phyloP scores from a whole-genome alignment of 1,140 invertebrate species.

The Aricia agestis region DNA sequence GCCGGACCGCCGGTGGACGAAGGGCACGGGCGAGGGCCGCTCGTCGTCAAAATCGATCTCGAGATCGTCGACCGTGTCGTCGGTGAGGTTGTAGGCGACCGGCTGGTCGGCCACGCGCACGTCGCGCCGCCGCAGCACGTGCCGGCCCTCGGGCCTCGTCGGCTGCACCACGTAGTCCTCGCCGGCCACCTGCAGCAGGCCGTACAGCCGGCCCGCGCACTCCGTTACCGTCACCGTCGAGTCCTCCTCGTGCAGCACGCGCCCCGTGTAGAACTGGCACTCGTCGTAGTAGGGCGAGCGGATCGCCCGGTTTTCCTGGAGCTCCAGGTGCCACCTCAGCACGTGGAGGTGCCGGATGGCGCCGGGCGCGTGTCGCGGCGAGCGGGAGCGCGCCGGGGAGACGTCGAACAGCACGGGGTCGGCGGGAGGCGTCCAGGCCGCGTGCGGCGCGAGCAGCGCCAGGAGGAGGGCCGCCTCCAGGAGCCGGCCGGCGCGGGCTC shows the following conservation, averaged over 20 bases:
- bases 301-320: conserved; percentile 60
- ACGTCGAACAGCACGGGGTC: conserved; percentile 33
- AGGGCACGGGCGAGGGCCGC: conserved; percentile 34
- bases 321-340: conserved; percentile 59
- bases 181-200: conserved; percentile 54
- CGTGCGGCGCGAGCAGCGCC: conserved; percentile 33
- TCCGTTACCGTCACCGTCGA: conserved; percentile 63
- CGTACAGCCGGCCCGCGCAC: conserved; percentile 60
- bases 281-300: conserved; percentile 63
- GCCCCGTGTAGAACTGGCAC: conserved; percentile 63
- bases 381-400: conserved; percentile 27
- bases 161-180: conserved; percentile 64
- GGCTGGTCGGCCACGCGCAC: conserved; percentile 49
- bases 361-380: conserved; percentile 36
- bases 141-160: conserved; percentile 38
- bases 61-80: conserved; percentile 60
- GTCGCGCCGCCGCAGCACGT: conserved; percentile 58
- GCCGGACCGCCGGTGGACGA: conserved; percentile 45
- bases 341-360: conserved; percentile 50
- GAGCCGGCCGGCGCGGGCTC: conserved; percentile 59
- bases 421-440: conserved; percentile 41
- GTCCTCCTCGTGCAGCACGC: conserved; percentile 45
- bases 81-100: conserved; percentile 58
- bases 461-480: conserved; percentile 56
- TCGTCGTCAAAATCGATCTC: conserved; percentile 62